These are phyloP conservation scores for Pegoplata infirma DNA, from an alignment of 2,888 invertebrate genomes.

Conservation along the genomic window DNA sequence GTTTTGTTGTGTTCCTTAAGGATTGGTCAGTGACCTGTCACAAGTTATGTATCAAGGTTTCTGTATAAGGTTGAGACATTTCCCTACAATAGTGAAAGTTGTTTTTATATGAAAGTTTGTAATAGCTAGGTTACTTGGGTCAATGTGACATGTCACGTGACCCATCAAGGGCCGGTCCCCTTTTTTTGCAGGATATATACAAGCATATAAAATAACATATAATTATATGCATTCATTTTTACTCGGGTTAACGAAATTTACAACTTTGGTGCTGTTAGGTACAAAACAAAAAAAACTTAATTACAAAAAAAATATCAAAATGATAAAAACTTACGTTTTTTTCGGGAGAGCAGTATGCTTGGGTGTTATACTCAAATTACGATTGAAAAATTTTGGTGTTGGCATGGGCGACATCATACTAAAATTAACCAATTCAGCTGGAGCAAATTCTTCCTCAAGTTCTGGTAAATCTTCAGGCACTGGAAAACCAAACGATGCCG, in stretches of 20 bases:
- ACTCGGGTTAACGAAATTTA: too few species aligned
- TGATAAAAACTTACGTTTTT: slow-evolving; percentile 43
- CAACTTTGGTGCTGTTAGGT: not conserved
- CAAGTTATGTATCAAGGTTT: too few species aligned
- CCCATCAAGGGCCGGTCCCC: too few species aligned
- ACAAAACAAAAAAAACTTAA: not conserved
- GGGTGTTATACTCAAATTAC: slow-evolving; percentile 65
- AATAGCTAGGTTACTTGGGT: too few species aligned
- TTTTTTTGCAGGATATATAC: too few species aligned
- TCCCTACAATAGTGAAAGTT: too few species aligned
- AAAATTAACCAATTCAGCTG: slow-evolving; percentile 65
- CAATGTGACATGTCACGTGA: too few species aligned
- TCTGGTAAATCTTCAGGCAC: slow-evolving; percentile 58
- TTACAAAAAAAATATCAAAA: not conserved
- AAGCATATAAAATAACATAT: not conserved
- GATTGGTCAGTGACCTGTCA: too few species aligned
- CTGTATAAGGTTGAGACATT: too few species aligned
- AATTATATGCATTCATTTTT: not conserved
- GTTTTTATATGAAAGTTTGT: too few species aligned
- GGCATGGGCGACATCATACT: slow-evolving; percentile 39
- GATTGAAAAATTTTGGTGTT: slow-evolving; percentile 32
- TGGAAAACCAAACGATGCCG: slow-evolving; percentile 9
- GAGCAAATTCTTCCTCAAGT: slow-evolving; percentile 65
- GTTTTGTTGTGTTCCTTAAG: too few species aligned
- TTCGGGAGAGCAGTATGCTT: slow-evolving; percentile 37